Conservation (phyloP, 2,888 invertebrate species). For the Lithophane ornitopus region DNA sequence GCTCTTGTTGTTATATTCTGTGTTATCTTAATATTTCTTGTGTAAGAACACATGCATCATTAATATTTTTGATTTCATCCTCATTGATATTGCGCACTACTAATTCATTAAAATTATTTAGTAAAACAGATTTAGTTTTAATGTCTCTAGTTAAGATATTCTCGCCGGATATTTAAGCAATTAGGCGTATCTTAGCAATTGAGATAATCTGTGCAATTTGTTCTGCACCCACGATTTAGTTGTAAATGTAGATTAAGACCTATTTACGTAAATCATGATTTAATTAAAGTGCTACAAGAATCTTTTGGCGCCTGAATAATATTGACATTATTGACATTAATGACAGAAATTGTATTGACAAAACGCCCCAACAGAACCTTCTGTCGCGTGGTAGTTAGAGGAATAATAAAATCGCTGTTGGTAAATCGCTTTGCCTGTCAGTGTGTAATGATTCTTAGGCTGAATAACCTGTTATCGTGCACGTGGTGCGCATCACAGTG, state of each 20-base stretch:
- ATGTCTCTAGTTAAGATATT: conserved; percentile 45
- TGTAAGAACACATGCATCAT: not conserved
- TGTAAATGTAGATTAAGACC: conserved; percentile 42
- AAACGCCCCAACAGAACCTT: not conserved
- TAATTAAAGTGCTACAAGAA: conserved; percentile 1
- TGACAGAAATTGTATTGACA: not conserved
- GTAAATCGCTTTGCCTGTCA: conserved; percentile 57
- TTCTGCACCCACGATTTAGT: conserved; percentile 51
- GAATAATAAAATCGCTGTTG: conserved; percentile 17
- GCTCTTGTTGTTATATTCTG: conserved; percentile 38
- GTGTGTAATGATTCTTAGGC: conserved; percentile 67
- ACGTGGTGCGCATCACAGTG: conserved; percentile 78
- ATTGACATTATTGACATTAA: not conserved
- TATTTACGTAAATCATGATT: conserved; percentile 14
- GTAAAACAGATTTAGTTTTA: conserved; percentile 30
- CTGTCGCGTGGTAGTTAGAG: not conserved
- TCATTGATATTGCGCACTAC: not conserved
- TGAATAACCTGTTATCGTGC: conserved; percentile 86
- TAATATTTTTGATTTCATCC: conserved; percentile 10
- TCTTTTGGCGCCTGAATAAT: not conserved
- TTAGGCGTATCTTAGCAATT: conserved; percentile 59
- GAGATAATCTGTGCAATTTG: conserved; percentile 61
- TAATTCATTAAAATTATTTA: conserved; percentile 21
- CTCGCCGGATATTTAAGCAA: conserved; percentile 52
- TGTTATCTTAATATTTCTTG: conserved; percentile 37